Evolutionary conservation across 2,888 invertebrate genomes (phyloP).

Genomic region (Ichneumoninae sp.): DNA sequence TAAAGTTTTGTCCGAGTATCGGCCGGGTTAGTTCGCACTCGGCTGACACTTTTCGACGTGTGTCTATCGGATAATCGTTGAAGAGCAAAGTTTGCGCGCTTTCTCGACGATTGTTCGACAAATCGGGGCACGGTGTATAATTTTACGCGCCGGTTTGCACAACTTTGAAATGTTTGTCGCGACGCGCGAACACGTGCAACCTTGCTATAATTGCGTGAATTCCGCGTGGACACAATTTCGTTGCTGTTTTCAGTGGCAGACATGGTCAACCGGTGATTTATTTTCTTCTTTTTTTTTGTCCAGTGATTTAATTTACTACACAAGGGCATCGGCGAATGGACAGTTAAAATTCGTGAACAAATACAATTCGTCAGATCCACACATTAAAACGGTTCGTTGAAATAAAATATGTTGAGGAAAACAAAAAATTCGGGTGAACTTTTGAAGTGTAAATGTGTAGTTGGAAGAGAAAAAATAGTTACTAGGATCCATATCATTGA

Average conservation of each 20-base stretch:
- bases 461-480: neutral
- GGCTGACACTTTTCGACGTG: constrained; percentile 31
- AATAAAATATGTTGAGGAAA: neutral
- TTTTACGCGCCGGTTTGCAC: neutral
- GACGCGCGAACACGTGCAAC: neutral
- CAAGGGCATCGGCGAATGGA: neutral
- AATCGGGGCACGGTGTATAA: neutral
- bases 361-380: too few relatives aligned
- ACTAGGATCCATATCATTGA: neutral
- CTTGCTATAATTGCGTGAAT: neutral
- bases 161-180: neutral
- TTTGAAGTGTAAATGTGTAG: neutral
- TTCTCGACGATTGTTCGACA: neutral
- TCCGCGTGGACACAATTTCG: neutral
- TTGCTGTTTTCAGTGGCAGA: constrained; percentile 10
- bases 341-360: neutral
- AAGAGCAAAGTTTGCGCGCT: constrained; percentile 12
- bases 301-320: neutral
- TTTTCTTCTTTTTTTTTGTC: constrained; percentile 5
- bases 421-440: neutral
- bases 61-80: constrained; percentile 48
- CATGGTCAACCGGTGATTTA: constrained; percentile 17
- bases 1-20: constrained; percentile 44
- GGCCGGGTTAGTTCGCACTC: constrained; percentile 24
- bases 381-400: neutral